Evolutionary conservation across 1,140 invertebrate genomes (phyloP), one percentile per base, ranked within the genome.

Genomic region (Asbolus verrucosus): DNA sequence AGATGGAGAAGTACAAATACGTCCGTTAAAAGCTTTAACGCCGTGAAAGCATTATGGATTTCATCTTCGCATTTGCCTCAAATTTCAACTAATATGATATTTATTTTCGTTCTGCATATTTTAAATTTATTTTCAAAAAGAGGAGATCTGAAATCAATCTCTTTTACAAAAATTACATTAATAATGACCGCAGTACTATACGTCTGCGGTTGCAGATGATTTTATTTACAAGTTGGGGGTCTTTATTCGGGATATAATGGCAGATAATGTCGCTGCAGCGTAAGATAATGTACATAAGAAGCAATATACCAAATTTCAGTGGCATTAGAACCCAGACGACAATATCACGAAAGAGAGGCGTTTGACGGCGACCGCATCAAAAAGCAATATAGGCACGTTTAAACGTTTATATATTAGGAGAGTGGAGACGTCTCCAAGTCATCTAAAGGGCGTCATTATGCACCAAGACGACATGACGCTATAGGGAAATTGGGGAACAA

Each of bases 301-400:
- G 46, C 36, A 36, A 62, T 62, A 62, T 62, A 27, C 59, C 30
- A 31, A 38, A 38, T 63, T 63, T 38, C 18, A 19, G 16, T 39
- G 61, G 16, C 33, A 63, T 39, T 63, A 39, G 61, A 63, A 41
- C 11, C 46, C 46, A 27, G 19, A 54, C 46, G 46, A 54, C 61
- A 63, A 63, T 63, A 39, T 63, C 33, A 41, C 41, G 61, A 13
- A 15, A 14, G 59, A 41, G 61, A 54, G 41, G 61, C 27, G 39
- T 62, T 62, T 38, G 67, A 46, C 27, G 62, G 38, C 46, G 46
- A 70, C 65, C 72, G 68, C 72, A 73, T 73, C 72, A 70, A 73
- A 73, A 70, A 70, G 72, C 72, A 70, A 73, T 73, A 71, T 70
- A 71, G 67, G 61, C 62, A 63, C 68, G 68, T 70, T 73, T 70